phyloP scores from a whole-genome alignment of 2,113 vertebrate genomes.

The Sinocyclocheilus rhinocerous region DNA sequence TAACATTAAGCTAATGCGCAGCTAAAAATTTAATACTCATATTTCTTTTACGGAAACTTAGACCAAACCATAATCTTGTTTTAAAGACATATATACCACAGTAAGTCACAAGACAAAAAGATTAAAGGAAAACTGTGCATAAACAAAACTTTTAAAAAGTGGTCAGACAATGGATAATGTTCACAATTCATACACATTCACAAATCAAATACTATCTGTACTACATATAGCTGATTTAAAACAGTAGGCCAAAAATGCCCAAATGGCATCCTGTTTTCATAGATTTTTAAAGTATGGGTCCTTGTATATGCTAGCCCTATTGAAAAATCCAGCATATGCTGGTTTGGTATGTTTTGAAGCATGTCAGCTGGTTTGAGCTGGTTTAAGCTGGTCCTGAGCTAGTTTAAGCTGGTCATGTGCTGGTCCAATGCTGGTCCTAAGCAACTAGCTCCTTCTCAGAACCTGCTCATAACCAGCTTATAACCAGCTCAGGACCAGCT shows the following conservation, averaged over 20 bases:
- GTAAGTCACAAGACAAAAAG: background rate
- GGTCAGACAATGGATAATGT: background rate
- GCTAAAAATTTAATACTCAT: background rate
- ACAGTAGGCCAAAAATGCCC: background rate
- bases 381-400: too few relatives aligned
- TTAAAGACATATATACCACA: background rate
- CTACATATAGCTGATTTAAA: background rate
- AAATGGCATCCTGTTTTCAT: background rate
- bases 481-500: too few relatives aligned
- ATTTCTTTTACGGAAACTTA: background rate
- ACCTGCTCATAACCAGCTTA: too few relatives aligned
- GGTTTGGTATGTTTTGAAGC: too few relatives aligned
- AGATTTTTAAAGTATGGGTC: background rate
- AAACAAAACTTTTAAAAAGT: background rate
- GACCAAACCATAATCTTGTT: background rate
- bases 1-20: background rate
- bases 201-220: background rate
- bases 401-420: too few relatives aligned
- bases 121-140: background rate
- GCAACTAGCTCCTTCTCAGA: too few relatives aligned
- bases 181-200: background rate
- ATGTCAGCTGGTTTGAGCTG: too few relatives aligned
- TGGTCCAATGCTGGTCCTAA: too few relatives aligned
- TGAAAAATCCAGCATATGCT: too few relatives aligned
- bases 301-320: too few relatives aligned